Percentiles rank a stretch among this genome's conserved stretches.
phyloP scores from a whole-genome alignment of 2,888 invertebrate species.

The Dolichomitus sp. region DNA sequence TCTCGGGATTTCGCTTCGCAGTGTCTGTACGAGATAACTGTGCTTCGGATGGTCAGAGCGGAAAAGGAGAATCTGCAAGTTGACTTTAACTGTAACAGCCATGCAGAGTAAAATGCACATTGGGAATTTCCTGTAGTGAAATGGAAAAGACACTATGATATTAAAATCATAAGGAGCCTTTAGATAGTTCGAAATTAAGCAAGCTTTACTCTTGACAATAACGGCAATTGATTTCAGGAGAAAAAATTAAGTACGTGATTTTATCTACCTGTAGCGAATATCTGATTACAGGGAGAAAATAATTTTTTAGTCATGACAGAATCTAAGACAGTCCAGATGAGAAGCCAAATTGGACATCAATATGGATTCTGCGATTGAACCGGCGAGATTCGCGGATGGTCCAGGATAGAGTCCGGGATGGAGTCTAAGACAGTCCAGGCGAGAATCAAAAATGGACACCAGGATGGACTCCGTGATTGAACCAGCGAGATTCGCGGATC shows the following conservation, averaged over 20 bases:
- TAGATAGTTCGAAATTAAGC: neutral
- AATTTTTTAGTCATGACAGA: too few species aligned
- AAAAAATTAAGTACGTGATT: neutral
- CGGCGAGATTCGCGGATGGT: too few species aligned
- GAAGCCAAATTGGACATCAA: too few species aligned
- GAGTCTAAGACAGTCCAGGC: too few species aligned
- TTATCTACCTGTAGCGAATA: too few species aligned
- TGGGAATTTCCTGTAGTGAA: neutral
- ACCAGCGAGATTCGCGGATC: too few species aligned
- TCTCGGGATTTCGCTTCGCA: slow-evolving; percentile 46
- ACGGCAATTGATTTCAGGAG: neutral
- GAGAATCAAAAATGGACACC: too few species aligned
- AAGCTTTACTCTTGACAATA: neutral
- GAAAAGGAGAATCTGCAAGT: slow-evolving; percentile 7
- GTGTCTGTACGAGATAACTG: slow-evolving; percentile 40
- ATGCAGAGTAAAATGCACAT: neutral
- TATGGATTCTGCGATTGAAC: too few species aligned
- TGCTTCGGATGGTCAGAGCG: slow-evolving; percentile 14
- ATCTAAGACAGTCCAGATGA: too few species aligned
- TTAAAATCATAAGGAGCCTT: neutral
- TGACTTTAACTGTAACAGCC: neutral
- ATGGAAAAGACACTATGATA: neutral
- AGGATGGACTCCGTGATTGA: too few species aligned
- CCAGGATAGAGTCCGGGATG: too few species aligned
- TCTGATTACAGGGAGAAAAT: too few species aligned